Conservation (phyloP, 2,113 vertebrate genomes). For the Corythaixoides concolor region DNA sequence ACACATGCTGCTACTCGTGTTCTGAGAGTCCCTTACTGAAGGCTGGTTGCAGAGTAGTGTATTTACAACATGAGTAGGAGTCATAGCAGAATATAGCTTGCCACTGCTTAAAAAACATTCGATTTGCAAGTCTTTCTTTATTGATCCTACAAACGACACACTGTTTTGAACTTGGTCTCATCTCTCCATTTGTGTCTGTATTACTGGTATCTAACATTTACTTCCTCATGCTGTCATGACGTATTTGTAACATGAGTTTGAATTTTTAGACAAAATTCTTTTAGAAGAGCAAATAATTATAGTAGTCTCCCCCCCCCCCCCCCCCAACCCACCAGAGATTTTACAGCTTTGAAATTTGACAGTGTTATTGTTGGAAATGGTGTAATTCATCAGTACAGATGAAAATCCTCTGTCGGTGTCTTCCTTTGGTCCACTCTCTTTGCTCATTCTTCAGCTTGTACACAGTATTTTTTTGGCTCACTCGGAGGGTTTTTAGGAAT, state of each 20-base stretch:
- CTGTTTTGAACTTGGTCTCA: neutral
- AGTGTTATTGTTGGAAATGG: neutral
- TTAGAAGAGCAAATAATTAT: neutral
- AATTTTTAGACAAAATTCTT: neutral
- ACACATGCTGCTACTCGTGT: neutral
- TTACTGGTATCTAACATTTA: neutral
- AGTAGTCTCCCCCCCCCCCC: no score
- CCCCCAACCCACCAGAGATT: neutral
- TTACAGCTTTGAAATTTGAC: neutral
- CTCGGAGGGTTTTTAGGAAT: neutral
- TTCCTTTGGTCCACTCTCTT: neutral
- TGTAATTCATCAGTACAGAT: neutral
- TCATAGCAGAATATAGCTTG: neutral
- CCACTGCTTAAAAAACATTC: neutral
- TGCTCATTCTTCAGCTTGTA: neutral
- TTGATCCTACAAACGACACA: neutral
- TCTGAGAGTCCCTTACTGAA: neutral
- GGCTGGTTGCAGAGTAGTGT: neutral
- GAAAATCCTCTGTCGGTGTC: neutral
- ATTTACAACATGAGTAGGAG: neutral
- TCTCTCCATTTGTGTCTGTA: neutral
- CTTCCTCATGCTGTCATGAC: fast-evolving
- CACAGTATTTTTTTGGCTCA: neutral
- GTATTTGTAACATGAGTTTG: neutral
- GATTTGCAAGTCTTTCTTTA: neutral